Evolutionary conservation across 2,113 vertebrate genomes (phyloP).

Genomic region (Xenotilapia flavipinnis): DNA sequence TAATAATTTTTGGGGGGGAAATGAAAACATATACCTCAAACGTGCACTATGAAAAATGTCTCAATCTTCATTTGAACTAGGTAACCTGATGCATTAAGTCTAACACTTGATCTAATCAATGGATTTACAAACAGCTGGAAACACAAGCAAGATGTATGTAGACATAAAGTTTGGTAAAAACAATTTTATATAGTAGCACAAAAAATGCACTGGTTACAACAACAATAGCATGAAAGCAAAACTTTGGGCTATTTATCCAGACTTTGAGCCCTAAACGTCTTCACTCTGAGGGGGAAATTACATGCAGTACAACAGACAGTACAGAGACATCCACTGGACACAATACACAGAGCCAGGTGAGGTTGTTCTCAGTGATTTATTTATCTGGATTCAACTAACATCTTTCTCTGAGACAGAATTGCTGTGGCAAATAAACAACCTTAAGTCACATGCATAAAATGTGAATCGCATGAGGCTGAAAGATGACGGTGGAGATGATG

Average conservation of each 20-base stretch:
- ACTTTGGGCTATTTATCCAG: background rate
- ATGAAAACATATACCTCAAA: background rate
- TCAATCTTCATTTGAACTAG: background rate
- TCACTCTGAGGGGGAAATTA: background rate
- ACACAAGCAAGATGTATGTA: background rate
- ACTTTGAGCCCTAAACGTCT: background rate
- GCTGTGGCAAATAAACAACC: constrained; percentile 61
- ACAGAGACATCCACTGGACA: background rate
- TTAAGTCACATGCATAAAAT: constrained; percentile 70
- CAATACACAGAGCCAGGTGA: background rate
- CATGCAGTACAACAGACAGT: background rate
- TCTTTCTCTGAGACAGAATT: constrained; percentile 59
- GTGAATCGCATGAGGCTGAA: constrained; percentile 51
- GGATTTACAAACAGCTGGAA: background rate
- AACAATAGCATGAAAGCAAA: background rate
- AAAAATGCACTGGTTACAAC: background rate
- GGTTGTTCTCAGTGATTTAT: constrained; percentile 61
- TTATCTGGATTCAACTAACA: constrained; percentile 65
- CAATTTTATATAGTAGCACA: background rate
- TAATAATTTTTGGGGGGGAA: rapidly evolving
- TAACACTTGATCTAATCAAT: background rate
- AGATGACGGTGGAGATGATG: constrained; percentile 33
- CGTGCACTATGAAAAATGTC: background rate
- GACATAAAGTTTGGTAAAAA: background rate
- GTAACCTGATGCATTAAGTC: background rate